These are phyloP conservation scores for Akabosia matsudoensis DNA, from an alignment of 1,140 invertebrate genomes.

Conservation along the genomic window DNA sequence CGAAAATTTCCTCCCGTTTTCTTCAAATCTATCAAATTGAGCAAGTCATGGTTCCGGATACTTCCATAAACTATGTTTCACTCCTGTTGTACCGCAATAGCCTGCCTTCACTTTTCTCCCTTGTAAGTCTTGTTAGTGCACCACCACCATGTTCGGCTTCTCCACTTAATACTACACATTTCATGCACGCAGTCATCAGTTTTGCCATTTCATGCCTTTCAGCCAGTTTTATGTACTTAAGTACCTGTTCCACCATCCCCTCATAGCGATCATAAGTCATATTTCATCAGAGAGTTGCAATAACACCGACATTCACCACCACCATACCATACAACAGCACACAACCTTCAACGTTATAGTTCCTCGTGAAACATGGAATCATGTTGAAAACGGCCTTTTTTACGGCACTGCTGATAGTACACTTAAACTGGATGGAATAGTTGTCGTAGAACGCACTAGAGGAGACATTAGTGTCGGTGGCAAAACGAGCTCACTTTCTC, in stretches of 20 bases:
- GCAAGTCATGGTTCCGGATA: no score
- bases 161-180: neutral
- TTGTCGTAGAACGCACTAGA: neutral
- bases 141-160: neutral
- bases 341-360: neutral
- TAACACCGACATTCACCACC: neutral
- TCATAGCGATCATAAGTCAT: neutral
- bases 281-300: constrained; percentile 18
- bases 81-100: neutral
- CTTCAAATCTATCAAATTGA: no score
- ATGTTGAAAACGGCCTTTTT: neutral
- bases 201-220: neutral
- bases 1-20: no score
- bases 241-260: constrained; percentile 4
- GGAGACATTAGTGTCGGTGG: constrained; percentile 16
- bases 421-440: neutral
- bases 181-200: neutral
- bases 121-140: no score
- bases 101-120: no score
- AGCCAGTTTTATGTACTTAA: constrained; percentile 8
- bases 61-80: no score
- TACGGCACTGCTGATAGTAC: neutral
- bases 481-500: constrained; percentile 6
- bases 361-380: neutral
- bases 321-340: neutral